Base-by-base conservation (phyloP, 1,140 invertebrate genomes). In the Halesus radiatus region DNA sequence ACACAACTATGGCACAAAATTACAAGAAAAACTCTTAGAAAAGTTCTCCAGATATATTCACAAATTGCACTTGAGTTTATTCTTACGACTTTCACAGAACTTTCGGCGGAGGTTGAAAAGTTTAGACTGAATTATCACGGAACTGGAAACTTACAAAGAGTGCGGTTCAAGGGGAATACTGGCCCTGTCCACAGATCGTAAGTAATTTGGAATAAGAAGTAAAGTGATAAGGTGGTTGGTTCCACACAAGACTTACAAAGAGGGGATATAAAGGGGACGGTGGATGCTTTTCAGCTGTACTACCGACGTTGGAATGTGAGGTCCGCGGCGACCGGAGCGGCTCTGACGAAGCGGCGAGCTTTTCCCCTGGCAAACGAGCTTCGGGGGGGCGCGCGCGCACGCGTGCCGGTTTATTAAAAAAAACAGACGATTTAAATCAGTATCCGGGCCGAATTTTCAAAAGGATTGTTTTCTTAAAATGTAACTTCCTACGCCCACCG, bases 261-360 rank as follows among this genome's bases (percentile, higher is more conserved):
- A 72, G 72, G 68, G 76, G 68, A 78, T 64, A 78, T 62, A 76
- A 53, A 80, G 76, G 78, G 82, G 83, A 74, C 80, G 60, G 80
- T 77, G 54, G 75, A 64, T 72, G 79, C 80, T 75, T 72, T 76
- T 76, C 79, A 76, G 74, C 68, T 79, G 64, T 80, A 83, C 82
- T 78, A 76, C 76, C 80, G 58, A 73, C 85, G 88, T 87, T 90
- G 90, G 90, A 91, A 90, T 91, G 90, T 90, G 87, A 88, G 90
- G 89, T 89, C 89, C 89, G 88, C 89, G 86, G 87, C 86, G 87
- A 86, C 88, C 88, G 86, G 84, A 87, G 88, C 88, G 86, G 88
- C 89, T 90, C 89, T 90, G 88, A 88, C 72, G 54, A 85, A 85
- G 84, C 84, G 79, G 85, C 74, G 16, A 56, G 68, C 77, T 77